Evolutionary conservation across 2,113 vertebrate genomes (phyloP).

Genomic region (Pelmatolapia mariae): DNA sequence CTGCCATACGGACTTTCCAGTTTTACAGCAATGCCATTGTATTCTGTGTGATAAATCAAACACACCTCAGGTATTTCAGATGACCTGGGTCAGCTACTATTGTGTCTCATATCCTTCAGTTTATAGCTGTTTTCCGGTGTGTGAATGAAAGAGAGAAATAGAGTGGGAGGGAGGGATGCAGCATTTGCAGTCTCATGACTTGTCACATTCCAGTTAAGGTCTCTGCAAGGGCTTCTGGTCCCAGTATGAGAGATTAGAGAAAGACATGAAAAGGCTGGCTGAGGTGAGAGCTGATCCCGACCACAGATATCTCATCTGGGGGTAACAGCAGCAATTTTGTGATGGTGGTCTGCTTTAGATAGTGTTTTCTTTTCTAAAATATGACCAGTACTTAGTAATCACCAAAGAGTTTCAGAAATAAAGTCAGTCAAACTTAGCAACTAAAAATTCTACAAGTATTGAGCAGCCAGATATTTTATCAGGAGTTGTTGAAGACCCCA

Average conservation of each 20-base stretch:
- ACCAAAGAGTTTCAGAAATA: neutral
- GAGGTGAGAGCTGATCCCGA: slow-evolving; percentile 57
- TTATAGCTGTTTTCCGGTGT: slow-evolving; percentile 19
- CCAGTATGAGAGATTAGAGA: slow-evolving; percentile 48
- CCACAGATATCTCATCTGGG: slow-evolving; percentile 48
- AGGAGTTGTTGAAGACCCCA: neutral
- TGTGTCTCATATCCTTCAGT: slow-evolving; percentile 61
- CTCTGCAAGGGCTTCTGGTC: slow-evolving; percentile 36
- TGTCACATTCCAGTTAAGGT: slow-evolving; percentile 58
- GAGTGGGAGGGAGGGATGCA: slow-evolving; percentile 13
- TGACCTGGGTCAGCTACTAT: slow-evolving; percentile 33
- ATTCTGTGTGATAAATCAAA: slow-evolving; percentile 28
- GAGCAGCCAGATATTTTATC: neutral
- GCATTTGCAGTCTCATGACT: slow-evolving; percentile 47
- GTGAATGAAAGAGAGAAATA: neutral
- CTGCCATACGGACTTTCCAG: neutral
- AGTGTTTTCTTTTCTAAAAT: neutral
- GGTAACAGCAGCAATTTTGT: neutral
- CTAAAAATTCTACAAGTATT: neutral
- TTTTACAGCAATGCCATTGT: neutral
- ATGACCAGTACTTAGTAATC: neutral
- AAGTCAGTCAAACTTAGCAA: neutral
- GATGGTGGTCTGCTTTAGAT: slow-evolving; percentile 25
- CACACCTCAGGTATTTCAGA: slow-evolving; percentile 49
- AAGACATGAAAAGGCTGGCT: slow-evolving; percentile 27